Evolutionary conservation across 2,888 invertebrate species (phyloP), one percentile per base, ranked within the genome.

Genomic region (Cerastoderma edule): DNA sequence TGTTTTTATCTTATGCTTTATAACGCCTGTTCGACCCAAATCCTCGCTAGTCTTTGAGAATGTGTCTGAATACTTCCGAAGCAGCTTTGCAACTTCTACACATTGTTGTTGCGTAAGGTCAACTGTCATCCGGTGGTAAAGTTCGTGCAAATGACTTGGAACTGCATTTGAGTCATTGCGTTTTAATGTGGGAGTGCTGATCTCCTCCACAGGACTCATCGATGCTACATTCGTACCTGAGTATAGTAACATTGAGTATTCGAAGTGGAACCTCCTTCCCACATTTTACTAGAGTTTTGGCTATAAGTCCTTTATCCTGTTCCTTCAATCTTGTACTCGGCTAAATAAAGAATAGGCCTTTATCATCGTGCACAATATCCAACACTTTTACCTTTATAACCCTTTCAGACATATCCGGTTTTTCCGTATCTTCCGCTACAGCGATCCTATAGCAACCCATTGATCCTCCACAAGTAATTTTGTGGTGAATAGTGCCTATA

Each of bases 1-100:
- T 27, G 77, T 74, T 44, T 68, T 54, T 5, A 77, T 74, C 28
- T 39, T 63, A 60, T 74, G 74, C 35, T 57, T 54, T 24, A 76
- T 48, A 19, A 67, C 24, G 19, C 46, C 66, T 8, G 72, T 67
- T 48, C 66, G 50, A 27, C 71, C 66, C 19, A 70, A n/a, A 32
- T 75, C 66, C 16, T 19, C 35, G 19, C 69, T 54, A 8, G 22
- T 19, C 32, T 32, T 53, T 1, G 60, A 46, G 48, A 75, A 71
- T 19, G 57, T 30, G n/a, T 56, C 54, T 28, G 56, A 24, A 35
- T 70, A 71, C 33, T 75, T 57, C 27, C n/a, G 39, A 48, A 72
- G 22, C 8, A 67, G 67, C 5, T 32, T 35, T 19, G 54, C 67
- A 28, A 67, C 35, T 19, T 67, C 67, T 53, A 33, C 33, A 8